Evolutionary conservation across 2,113 vertebrate genomes (phyloP).

Genomic region (Alosa alosa): DNA sequence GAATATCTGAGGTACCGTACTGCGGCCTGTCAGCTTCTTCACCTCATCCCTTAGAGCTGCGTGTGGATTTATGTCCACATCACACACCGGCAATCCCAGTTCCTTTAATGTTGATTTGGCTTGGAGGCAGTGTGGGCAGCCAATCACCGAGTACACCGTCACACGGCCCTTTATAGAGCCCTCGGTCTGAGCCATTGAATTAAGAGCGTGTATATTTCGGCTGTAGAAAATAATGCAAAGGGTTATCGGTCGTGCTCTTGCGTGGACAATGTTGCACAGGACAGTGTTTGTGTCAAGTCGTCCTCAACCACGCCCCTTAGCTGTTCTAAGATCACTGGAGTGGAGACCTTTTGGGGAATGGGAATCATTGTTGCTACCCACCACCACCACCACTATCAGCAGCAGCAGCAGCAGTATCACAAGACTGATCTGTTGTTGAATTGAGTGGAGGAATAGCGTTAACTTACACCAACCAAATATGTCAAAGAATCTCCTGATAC

Average conservation of each 20-base stretch:
- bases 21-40: conserved; percentile 66
- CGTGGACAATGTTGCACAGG: too few species aligned
- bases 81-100: conserved; percentile 63
- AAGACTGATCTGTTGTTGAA: too few species aligned
- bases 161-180: conserved; percentile 59
- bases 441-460: too few species aligned
- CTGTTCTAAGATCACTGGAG: too few species aligned
- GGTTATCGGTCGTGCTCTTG: background rate
- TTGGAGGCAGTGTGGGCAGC: conserved; percentile 71
- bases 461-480: too few species aligned
- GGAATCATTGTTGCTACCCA: too few species aligned
- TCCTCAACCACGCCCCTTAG: too few species aligned
- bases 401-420: too few species aligned
- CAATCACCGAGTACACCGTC: conserved; percentile 71
- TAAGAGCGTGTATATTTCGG: conserved; percentile 69
- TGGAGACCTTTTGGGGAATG: too few species aligned
- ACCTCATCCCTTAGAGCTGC: conserved; percentile 57
- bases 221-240: conserved; percentile 25
- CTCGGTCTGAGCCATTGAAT: conserved; percentile 60
- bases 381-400: too few species aligned
- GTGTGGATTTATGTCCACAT: conserved; percentile 67
- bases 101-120: conserved; percentile 63
- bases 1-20: conserved; percentile 75
- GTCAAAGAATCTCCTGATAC: too few species aligned
- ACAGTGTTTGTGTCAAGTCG: too few species aligned